These are phyloP conservation scores for Operophtera brumata DNA, from an alignment of 2,888 invertebrate genomes.

Conservation along the genomic window DNA sequence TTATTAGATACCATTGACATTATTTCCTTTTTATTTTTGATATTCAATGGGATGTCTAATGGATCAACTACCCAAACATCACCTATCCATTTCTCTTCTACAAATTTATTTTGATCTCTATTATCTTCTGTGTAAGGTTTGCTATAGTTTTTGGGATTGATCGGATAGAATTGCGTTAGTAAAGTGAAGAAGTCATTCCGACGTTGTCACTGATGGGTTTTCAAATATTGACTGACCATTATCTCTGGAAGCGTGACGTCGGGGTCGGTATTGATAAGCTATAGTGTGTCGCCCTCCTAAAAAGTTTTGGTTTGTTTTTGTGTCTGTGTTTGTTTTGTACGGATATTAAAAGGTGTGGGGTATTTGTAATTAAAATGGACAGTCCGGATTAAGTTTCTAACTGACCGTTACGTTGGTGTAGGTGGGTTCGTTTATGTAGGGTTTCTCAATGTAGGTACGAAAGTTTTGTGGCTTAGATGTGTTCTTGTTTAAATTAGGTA, in stretches of 20 bases:
- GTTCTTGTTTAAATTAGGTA: too few relatives aligned
- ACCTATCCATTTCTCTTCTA: constrained; percentile 17
- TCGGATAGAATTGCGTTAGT: constrained; percentile 48
- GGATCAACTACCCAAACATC: constrained; percentile 55
- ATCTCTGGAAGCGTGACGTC: constrained; percentile 64
- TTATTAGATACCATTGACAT: constrained; percentile 49
- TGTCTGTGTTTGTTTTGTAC: constrained; percentile 62
- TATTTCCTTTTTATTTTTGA: constrained; percentile 59
- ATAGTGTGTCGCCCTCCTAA: constrained; percentile 60
- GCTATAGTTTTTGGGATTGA: constrained; percentile 26
- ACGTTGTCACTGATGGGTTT: constrained; percentile 71
- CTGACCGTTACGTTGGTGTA: constrained; percentile 19
- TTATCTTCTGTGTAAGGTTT: constrained; percentile 26
- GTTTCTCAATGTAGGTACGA: background rate
- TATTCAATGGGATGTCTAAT: constrained; percentile 58
- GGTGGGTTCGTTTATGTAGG: constrained; percentile 13
- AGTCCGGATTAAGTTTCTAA: constrained; percentile 42
- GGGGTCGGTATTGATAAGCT: constrained; percentile 62
- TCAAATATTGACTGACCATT: constrained; percentile 78
- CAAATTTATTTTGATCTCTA: constrained; percentile 38
- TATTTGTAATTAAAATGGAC: constrained; percentile 62
- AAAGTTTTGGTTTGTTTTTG: constrained; percentile 60
- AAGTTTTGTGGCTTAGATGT: too few relatives aligned
- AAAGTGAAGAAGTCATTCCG: constrained; percentile 73
- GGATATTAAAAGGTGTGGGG: constrained; percentile 61